These are phyloP conservation scores for Bradysia coprophila DNA, from an alignment of 1,140 invertebrate genomes.

Conservation along the genomic window DNA sequence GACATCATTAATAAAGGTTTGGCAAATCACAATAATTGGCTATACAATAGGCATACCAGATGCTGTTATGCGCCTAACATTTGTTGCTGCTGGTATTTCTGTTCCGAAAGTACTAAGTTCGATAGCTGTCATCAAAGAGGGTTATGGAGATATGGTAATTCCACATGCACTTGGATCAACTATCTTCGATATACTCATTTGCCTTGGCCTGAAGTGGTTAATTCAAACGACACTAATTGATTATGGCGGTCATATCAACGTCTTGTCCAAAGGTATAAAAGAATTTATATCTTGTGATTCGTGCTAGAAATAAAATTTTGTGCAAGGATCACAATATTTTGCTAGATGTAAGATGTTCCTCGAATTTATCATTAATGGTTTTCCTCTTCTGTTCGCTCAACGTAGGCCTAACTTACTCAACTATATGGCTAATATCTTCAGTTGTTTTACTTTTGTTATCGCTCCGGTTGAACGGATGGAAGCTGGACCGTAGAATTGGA, in stretches of 20 bases:
- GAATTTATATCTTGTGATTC: slow-evolving; percentile 3
- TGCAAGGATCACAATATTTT: too few species aligned
- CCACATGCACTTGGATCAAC: slow-evolving; percentile 98
- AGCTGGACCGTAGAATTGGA: slow-evolving; percentile 73
- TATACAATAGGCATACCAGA: slow-evolving; percentile 75
- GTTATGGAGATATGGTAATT: slow-evolving; percentile 96
- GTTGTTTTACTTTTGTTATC: slow-evolving; percentile 75
- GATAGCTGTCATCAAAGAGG: slow-evolving; percentile 82
- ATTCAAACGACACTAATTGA: slow-evolving; percentile 76
- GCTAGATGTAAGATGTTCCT: too few species aligned
- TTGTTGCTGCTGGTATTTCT: slow-evolving; percentile 88
- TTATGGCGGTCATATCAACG: slow-evolving; percentile 67
- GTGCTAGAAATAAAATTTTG: too few species aligned
- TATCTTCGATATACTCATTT: slow-evolving; percentile 95
- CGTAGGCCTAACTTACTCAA: slow-evolving; percentile 75
- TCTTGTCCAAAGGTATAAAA: slow-evolving; percentile 69
- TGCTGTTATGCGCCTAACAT: slow-evolving; percentile 93
- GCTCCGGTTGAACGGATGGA: slow-evolving; percentile 85
- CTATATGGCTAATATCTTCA: slow-evolving; percentile 82
- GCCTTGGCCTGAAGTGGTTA: slow-evolving; percentile 94
- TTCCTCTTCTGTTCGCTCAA: too few species aligned
- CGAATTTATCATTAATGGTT: too few species aligned
- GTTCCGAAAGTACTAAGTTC: slow-evolving; percentile 88
- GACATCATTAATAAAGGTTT: slow-evolving; percentile 27
- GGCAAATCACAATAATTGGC: slow-evolving; percentile 93